Evolutionary conservation across 1,140 invertebrate species (phyloP).

Genomic region (Macrobrachium rosenbergii): DNA sequence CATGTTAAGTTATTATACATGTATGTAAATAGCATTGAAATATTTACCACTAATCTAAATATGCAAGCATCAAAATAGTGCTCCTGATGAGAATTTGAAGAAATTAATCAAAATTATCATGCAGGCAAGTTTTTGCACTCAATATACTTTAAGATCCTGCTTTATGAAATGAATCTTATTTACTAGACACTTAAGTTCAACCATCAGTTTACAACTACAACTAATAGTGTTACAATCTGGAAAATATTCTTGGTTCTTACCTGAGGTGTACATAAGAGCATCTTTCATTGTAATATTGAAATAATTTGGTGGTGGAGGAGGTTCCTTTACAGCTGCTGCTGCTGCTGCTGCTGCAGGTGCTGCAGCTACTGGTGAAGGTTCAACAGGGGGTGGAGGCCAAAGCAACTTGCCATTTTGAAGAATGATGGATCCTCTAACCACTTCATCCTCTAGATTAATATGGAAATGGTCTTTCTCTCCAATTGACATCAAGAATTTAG

Average conservation of each 20-base stretch:
- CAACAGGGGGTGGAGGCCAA: conserved; percentile 81
- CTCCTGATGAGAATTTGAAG: too few relatives aligned
- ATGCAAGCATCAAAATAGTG: too few relatives aligned
- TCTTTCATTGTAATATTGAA: conserved; percentile 77
- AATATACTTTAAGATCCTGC: too few relatives aligned
- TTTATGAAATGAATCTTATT: too few relatives aligned
- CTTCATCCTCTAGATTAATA: conserved; percentile 88
- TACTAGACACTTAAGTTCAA: too few relatives aligned
- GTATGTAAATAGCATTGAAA: not conserved
- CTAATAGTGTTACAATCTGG: not conserved
- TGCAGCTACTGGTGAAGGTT: conserved; percentile 67
- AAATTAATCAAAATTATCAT: too few relatives aligned
- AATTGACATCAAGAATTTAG: conserved; percentile 87
- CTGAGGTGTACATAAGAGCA: conserved; percentile 80
- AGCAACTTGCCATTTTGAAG: conserved; percentile 81
- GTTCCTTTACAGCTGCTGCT: conserved; percentile 71
- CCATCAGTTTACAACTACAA: not conserved
- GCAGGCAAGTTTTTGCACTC: too few relatives aligned
- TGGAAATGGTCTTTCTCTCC: conserved; percentile 81
- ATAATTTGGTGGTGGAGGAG: conserved; percentile 72
- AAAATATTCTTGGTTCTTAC: conserved; percentile 70
- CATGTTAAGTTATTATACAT: not conserved
- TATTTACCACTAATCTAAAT: not conserved
- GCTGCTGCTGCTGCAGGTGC: conserved; percentile 71
- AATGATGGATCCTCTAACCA: conserved; percentile 86